phyloP scores from a whole-genome alignment of 2,888 invertebrate genomes.

The Himalopsyche japonica region DNA sequence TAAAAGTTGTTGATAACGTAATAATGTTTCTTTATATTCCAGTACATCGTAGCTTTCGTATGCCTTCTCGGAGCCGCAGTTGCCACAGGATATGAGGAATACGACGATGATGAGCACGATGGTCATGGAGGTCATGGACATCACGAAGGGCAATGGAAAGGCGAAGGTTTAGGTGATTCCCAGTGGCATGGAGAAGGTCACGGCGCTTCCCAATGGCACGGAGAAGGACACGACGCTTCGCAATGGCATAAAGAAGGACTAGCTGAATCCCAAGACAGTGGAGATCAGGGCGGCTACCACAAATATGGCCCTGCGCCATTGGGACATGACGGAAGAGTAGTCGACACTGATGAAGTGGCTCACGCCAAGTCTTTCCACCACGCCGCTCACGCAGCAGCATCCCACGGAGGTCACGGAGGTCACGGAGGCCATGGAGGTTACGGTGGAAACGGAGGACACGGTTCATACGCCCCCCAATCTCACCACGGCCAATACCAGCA shows the following conservation, averaged over 20 bases:
- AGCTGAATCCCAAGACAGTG: background rate
- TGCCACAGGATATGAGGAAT: conserved; percentile 15
- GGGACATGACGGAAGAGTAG: conserved; percentile 62
- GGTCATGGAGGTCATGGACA: background rate
- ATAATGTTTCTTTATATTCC: background rate
- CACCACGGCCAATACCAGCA: conserved; percentile 31
- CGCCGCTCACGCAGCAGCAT: conserved; percentile 53
- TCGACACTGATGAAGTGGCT: conserved; percentile 64
- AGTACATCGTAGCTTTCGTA: background rate
- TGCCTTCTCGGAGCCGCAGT: background rate
- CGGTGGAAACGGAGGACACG: no score
- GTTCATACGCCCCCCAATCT: background rate
- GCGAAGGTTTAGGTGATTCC: no score
- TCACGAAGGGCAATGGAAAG: conserved; percentile 24
- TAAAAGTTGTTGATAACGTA: no score
- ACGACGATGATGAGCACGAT: conserved; percentile 41
- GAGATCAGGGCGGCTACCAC: background rate
- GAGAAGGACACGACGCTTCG: background rate
- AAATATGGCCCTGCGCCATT: conserved; percentile 53
- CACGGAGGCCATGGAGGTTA: background rate
- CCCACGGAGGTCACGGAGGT: conserved; percentile 6
- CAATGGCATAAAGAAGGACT: conserved; percentile 11
- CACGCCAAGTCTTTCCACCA: conserved; percentile 49
- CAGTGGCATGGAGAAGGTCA: no score
- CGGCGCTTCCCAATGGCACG: conserved; percentile 14